Conservation (phyloP, 2,888 invertebrate genomes). For the Machimus atricapillus region DNA sequence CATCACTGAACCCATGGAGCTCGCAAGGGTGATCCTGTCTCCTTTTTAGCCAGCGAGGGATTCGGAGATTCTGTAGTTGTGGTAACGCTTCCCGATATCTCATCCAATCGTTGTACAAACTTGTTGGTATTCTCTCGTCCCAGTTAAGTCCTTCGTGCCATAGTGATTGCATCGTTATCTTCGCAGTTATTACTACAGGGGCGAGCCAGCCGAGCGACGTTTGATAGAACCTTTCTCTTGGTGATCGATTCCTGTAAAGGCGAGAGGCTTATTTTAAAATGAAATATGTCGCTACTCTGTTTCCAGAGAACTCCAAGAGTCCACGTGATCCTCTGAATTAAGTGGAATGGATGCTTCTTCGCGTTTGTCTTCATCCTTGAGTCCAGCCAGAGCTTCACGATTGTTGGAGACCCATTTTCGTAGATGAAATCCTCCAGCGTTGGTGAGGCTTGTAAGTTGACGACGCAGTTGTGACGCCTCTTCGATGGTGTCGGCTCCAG, state of each 20-base stretch:
- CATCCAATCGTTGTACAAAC: not conserved
- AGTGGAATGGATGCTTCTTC: too few species aligned
- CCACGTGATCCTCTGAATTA: not conserved
- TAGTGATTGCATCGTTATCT: too few species aligned
- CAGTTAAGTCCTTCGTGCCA: not conserved
- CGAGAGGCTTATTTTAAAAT: not conserved
- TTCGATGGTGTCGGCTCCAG: too few species aligned
- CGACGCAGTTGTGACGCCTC: too few species aligned
- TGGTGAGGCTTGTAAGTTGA: not conserved
- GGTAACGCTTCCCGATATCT: not conserved
- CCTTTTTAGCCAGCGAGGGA: too few species aligned
- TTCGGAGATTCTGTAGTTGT: not conserved
- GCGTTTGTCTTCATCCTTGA: not conserved
- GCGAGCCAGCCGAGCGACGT: not conserved
- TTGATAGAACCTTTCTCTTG: not conserved
- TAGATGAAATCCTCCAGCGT: too few species aligned
- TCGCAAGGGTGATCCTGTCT: too few species aligned
- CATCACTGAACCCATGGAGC: too few species aligned
- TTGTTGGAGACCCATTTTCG: not conserved
- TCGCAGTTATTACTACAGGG: not conserved
- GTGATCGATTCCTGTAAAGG: not conserved
- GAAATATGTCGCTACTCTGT: not conserved
- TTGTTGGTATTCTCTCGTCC: not conserved
- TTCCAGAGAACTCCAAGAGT: not conserved
- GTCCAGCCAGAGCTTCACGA: not conserved